Evolutionary conservation across 2,113 vertebrate species (phyloP).

Genomic region (Serinus canaria): DNA sequence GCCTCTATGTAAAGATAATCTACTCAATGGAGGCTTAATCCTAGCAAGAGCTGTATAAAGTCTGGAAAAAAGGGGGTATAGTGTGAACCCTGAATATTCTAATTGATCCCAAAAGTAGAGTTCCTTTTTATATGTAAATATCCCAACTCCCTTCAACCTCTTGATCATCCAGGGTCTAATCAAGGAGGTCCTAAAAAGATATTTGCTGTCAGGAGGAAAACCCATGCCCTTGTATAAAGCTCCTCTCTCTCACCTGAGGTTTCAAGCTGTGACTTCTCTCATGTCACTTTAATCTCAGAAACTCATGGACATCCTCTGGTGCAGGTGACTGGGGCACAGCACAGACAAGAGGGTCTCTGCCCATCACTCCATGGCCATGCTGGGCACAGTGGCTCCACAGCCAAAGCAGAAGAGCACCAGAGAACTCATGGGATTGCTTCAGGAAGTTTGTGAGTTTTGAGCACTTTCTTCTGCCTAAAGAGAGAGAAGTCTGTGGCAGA

Average conservation of each 20-base stretch:
- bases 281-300: neutral
- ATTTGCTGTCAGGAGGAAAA: conserved; percentile 34
- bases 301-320: neutral
- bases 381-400: neutral
- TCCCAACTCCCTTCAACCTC: neutral
- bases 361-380: neutral
- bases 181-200: conserved; percentile 28
- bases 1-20: conserved; percentile 65
- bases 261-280: neutral
- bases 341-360: neutral
- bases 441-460: neutral
- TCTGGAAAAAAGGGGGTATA: conserved; percentile 22
- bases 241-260: neutral
- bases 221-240: neutral
- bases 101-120: conserved; percentile 36
- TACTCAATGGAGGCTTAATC: conserved; percentile 60
- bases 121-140: conserved; percentile 58
- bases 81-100: conserved; percentile 42
- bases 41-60: conserved; percentile 37
- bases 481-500: neutral
- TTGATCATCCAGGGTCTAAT: conserved; percentile 43
- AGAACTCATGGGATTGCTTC: neutral
- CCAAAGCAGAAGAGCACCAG: neutral
- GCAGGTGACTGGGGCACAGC: neutral
- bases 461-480: neutral